These are phyloP conservation scores for Rhinolophus ferrumequinum DNA, from an alignment of 2,113 vertebrate genomes.

Conservation along the genomic window DNA sequence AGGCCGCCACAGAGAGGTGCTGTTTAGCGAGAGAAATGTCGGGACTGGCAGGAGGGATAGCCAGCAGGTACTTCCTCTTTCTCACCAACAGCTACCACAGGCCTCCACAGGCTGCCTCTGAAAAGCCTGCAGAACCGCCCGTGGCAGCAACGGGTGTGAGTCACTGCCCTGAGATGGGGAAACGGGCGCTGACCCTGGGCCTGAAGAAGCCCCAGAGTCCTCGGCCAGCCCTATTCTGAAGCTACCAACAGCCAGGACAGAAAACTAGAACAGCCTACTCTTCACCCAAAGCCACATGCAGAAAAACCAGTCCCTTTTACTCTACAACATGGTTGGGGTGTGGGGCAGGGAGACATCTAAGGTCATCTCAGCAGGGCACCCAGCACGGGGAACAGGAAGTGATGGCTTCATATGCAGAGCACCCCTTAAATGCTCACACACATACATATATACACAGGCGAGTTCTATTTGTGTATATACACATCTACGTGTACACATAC, in stretches of 20 bases:
- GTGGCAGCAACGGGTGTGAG: background rate
- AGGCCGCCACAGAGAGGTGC: conserved; percentile 67
- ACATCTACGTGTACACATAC: too few species aligned
- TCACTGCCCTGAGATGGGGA: background rate
- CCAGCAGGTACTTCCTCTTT: conserved; percentile 39
- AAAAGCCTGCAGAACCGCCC: background rate
- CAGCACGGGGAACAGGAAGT: background rate
- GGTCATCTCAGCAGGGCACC: background rate
- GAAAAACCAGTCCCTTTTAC: background rate
- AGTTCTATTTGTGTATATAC: background rate
- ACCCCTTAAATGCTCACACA: background rate
- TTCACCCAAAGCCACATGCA: background rate
- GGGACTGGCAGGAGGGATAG: background rate
- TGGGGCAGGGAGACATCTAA: too few species aligned
- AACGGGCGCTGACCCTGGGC: background rate
- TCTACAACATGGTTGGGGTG: background rate
- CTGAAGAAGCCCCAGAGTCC: background rate
- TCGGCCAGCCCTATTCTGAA: background rate
- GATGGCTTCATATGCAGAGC: background rate
- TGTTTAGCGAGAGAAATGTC: conserved; percentile 32
- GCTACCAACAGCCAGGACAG: background rate
- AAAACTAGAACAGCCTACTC: background rate
- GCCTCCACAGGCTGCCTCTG: background rate
- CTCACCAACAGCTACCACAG: background rate
- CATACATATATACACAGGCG: background rate